Evolutionary conservation across 35 echinoderm and acorn worm genomes (phyloP), one percentile per base, ranked within the genome.

Genomic region (Chiridota heheva): DNA sequence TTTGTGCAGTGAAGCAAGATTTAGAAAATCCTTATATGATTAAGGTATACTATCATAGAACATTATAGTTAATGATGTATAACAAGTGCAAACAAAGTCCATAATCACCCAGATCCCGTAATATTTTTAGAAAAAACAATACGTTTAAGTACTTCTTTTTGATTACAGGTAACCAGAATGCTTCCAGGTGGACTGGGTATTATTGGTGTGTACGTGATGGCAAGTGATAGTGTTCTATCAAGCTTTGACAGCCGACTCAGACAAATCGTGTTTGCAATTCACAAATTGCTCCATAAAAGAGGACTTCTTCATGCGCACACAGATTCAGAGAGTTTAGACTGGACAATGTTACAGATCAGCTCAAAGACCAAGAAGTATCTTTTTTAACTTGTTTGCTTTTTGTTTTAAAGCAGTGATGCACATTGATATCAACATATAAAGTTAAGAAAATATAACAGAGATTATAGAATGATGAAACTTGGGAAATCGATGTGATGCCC

Each of bases 111-210:
- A 69, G 20, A 5, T 69, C 20, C n/a, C 36, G 7, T 5, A 27
- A n/a, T n/a, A n/a, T 24, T 7, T 69, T 37, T 13, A 31, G 18
- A 69, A 35, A 69, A 27, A 27, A 69, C 27, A 15, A 57, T 12
- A 2, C 20, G 17, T 7, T 78, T 60, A 30, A 60, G 22, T 44
- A 2, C 31, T 77, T 55, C 32, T 44, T 40, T 40, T 40, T 24
- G 1, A 73, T 16, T 61, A 17, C 35, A 91, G 89, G 89, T 91
- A 32, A 86, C 82, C 56, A 67, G 89, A 60, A 91, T 91, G 89
- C 53, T 91, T 3, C 82, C 78, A 32, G 89, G 89, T 17, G 89
- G 89, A 20, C 42, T 91, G 30, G 53, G 63, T 44, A 75, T 91
- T 29, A 91, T 80, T 40, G 89, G 89, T 38, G 61, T 91, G 18